Evolutionary conservation across 2,797 vertebrate species (phyloP).

Genomic region (Tachyglossus aculeatus): DNA sequence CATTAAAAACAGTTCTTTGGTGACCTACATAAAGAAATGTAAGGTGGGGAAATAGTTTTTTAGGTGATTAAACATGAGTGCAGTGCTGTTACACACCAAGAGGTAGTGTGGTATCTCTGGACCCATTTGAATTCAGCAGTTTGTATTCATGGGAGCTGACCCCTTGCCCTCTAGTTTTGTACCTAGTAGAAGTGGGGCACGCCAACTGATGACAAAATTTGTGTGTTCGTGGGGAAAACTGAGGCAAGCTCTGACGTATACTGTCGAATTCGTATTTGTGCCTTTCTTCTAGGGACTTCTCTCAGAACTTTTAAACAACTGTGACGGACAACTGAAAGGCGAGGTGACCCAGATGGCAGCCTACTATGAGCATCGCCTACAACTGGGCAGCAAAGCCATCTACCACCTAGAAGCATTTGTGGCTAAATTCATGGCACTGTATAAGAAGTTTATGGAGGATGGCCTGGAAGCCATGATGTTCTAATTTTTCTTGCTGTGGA

Average conservation of each 20-base stretch:
- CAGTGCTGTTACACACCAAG: no score
- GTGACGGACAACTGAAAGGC: conserved; percentile 94
- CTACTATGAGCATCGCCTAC: conserved; percentile 92
- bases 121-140: no score
- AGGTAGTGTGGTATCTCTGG: no score
- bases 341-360: conserved; percentile 95
- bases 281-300: conserved; percentile 83
- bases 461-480: conserved; percentile 95
- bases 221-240: neutral
- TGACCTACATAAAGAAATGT: no score
- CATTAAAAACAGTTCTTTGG: no score
- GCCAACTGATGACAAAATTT: neutral
- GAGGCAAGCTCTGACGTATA: neutral
- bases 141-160: no score
- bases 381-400: conserved; percentile 94
- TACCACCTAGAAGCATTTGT: conserved; percentile 97
- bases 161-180: neutral
- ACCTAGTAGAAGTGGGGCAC: neutral
- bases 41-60: no score
- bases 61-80: no score
- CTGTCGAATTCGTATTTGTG: neutral
- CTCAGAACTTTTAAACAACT: conserved; percentile 90
- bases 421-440: conserved; percentile 97
- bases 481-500: conserved; percentile 59
- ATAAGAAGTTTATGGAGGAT: conserved; percentile 99